These are phyloP conservation scores for Hoplias malabaricus DNA, from an alignment of 2,113 vertebrate species.

Conservation along the genomic window DNA sequence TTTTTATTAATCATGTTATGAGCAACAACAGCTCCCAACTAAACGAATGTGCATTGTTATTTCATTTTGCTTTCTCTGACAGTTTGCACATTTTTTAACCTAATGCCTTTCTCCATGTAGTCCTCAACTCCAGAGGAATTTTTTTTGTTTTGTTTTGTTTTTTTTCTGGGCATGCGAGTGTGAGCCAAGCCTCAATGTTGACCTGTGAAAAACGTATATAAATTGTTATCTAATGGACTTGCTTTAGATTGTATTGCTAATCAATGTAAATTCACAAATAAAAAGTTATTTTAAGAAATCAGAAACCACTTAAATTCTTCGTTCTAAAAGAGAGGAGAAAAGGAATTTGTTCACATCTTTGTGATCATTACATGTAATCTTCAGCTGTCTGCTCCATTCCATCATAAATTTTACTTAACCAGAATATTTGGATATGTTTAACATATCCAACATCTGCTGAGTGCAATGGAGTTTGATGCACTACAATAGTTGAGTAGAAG, in stretches of 20 bases:
- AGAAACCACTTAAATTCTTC: no score
- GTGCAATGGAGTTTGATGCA: no score
- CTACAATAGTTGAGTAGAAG: no score
- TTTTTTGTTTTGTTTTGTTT: neutral
- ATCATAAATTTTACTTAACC: no score
- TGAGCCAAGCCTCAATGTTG: conserved; percentile 91
- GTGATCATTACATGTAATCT: no score
- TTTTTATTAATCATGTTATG: conserved; percentile 80
- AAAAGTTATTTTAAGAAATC: conserved; percentile 96
- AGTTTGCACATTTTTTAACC: conserved; percentile 83
- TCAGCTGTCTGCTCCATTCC: no score
- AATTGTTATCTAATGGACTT: conserved; percentile 90
- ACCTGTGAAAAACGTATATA: conserved; percentile 93
- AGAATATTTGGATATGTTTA: no score
- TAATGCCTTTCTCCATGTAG: conserved; percentile 75
- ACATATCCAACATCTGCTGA: no score
- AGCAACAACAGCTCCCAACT: conserved; percentile 74
- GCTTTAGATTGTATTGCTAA: conserved; percentile 97
- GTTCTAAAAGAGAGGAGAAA: no score
- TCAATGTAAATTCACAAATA: conserved; percentile 99
- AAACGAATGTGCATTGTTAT: conserved; percentile 81
- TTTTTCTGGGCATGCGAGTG: conserved; percentile 83
- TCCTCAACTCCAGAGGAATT: conserved; percentile 36
- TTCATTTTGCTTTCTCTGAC: conserved; percentile 44
- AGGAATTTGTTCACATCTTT: no score